Percentiles rank a stretch among this genome's conserved stretches.
phyloP scores from a whole-genome alignment of 2,113 vertebrate genomes.

The Clupea harengus region DNA sequence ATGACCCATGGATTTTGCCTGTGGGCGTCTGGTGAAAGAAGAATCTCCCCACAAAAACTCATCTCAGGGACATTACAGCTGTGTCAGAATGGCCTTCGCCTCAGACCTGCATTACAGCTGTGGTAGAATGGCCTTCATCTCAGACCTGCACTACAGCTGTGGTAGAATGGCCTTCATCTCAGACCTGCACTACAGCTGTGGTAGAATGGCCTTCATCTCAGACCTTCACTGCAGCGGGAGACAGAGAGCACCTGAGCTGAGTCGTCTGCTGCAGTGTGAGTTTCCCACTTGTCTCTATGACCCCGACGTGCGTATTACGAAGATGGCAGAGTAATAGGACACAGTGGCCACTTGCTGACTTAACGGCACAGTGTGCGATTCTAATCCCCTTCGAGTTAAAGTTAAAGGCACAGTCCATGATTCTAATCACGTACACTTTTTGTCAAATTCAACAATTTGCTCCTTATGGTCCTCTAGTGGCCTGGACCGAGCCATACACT shows the following conservation, averaged over 20 bases:
- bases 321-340: background rate
- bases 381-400: too few species aligned
- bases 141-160: background rate
- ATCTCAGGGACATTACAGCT: background rate
- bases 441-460: too few species aligned
- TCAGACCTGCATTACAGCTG: background rate
- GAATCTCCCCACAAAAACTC: background rate
- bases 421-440: too few species aligned
- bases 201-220: background rate
- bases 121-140: background rate
- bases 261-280: background rate
- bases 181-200: background rate
- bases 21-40: slow-evolving; percentile 6
- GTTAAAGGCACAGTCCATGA: too few species aligned
- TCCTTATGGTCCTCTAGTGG: too few species aligned
- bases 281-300: background rate
- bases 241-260: background rate
- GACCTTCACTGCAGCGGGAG: background rate
- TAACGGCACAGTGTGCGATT: too few species aligned
- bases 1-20: slow-evolving; percentile 15
- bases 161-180: background rate
- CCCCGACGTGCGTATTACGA: background rate
- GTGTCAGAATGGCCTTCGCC: background rate
- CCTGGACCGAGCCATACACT: too few species aligned
- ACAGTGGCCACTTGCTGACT: too few species aligned